A percentile compares a stretch with the other conserved stretches of the same genome.
Evolutionary conservation across 2,888 invertebrate genomes (phyloP).

Genomic region (Synergus laeviventris): DNA sequence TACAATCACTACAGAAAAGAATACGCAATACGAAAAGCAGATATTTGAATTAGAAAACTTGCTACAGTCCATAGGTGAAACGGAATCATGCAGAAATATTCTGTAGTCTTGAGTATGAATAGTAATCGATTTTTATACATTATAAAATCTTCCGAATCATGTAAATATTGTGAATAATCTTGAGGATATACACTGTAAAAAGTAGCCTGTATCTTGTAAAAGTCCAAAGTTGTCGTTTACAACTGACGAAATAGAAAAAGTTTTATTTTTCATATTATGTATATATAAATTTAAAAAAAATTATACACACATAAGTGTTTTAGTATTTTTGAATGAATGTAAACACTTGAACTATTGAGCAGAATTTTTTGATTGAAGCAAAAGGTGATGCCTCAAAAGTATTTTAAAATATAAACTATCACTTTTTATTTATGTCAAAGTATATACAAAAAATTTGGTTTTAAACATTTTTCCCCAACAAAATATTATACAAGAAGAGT

Average conservation of each 20-base stretch:
- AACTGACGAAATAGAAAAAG: not conserved
- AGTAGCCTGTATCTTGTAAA: not conserved
- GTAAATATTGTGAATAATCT: conserved; percentile 9
- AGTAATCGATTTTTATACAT: not conserved
- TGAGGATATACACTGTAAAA: not conserved
- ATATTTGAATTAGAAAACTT: conserved; percentile 11
- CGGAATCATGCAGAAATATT: not conserved
- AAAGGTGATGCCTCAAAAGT: too few relatives aligned
- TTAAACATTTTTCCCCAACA: too few relatives aligned
- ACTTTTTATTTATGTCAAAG: too few relatives aligned
- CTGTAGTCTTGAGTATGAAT: not conserved
- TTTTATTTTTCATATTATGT: not conserved
- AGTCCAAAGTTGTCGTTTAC: not conserved
- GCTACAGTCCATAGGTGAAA: not conserved
- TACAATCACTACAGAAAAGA: not conserved
- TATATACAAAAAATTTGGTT: too few relatives aligned
- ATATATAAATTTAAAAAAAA: not conserved
- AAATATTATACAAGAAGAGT: too few relatives aligned
- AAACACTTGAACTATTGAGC: not conserved
- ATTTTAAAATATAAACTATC: too few relatives aligned
- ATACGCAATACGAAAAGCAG: conserved; percentile 17
- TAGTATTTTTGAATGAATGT: not conserved
- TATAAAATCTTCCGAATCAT: not conserved
- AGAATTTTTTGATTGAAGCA: too few relatives aligned
- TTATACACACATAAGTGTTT: not conserved